Evolutionary conservation across 2,888 invertebrate genomes (phyloP).

Genomic region (Yponomeuta plumbellus): DNA sequence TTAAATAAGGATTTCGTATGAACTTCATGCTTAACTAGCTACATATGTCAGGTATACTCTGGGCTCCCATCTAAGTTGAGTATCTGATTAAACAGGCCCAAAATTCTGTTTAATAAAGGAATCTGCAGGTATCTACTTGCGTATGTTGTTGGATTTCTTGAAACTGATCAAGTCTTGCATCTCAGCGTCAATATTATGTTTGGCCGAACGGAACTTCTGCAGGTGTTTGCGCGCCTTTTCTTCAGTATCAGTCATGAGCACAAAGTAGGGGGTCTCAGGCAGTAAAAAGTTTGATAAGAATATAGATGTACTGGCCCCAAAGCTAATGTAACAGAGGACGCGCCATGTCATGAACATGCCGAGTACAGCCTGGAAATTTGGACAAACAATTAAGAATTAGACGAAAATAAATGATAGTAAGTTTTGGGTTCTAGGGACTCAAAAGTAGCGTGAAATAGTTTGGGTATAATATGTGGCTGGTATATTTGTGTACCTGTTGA

Average conservation of each 20-base stretch:
- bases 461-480: too few species aligned
- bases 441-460: too few species aligned
- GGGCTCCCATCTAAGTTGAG: too few species aligned
- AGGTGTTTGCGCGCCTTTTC: constrained; percentile 31
- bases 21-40: too few species aligned
- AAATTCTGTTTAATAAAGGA: too few species aligned
- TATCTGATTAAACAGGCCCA: too few species aligned
- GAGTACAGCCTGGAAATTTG: background rate
- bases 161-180: constrained; percentile 42
- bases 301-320: constrained; percentile 28
- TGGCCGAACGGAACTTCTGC: constrained; percentile 35
- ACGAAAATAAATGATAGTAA: background rate
- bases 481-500: too few species aligned
- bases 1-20: too few species aligned
- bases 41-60: too few species aligned
- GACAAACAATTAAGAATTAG: background rate
- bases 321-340: constrained; percentile 33
- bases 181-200: constrained; percentile 39
- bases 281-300: constrained; percentile 33
- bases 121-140: constrained; percentile 30
- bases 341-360: constrained; percentile 40
- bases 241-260: constrained; percentile 32
- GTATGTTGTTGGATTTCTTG: constrained; percentile 44
- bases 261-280: constrained; percentile 50
- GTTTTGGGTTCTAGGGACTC: too few species aligned